Percentiles rank a stretch among this genome's conserved stretches.
phyloP scores from a whole-genome alignment of 37 sponge, comb jelly and placozoan genomes.

The Diacarnus erythraeanus region DNA sequence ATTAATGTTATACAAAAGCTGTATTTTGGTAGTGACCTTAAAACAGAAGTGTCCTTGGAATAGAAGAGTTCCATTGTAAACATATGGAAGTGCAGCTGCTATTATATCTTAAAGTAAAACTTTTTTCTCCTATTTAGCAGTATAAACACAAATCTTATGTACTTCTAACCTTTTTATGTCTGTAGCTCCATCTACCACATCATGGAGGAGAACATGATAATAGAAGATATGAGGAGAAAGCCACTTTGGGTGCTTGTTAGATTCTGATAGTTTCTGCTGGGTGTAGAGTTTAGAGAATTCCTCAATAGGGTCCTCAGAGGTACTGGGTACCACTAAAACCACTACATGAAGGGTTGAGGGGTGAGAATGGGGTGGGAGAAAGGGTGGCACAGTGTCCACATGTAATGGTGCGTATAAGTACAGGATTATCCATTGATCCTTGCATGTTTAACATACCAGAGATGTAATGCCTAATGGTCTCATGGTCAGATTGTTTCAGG shows the following conservation, averaged over 20 bases:
- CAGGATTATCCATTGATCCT: too few relatives aligned
- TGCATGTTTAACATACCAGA: conserved; percentile 63
- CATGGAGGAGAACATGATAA: conserved; percentile 79
- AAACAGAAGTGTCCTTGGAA: too few relatives aligned
- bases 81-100: too few relatives aligned
- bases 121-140: background rate
- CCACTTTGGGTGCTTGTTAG: conserved; percentile 63
- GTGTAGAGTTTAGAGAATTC: conserved; percentile 55
- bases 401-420: too few relatives aligned
- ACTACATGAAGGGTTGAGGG: conserved; percentile 25
- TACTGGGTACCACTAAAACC: conserved; percentile 73
- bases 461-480: conserved; percentile 66
- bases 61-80: too few relatives aligned
- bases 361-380: too few relatives aligned
- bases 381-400: too few relatives aligned
- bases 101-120: too few relatives aligned
- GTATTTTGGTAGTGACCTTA: too few relatives aligned
- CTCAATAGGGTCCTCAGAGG: conserved; percentile 56
- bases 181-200: conserved; percentile 20
- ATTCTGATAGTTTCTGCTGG: conserved; percentile 56
- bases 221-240: conserved; percentile 64
- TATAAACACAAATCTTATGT: background rate
- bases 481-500: conserved; percentile 71
- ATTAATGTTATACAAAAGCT: too few relatives aligned
- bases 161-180: background rate